Evolutionary conservation across 2,113 vertebrate species (phyloP).

Genomic region (Hystrix cristata): DNA sequence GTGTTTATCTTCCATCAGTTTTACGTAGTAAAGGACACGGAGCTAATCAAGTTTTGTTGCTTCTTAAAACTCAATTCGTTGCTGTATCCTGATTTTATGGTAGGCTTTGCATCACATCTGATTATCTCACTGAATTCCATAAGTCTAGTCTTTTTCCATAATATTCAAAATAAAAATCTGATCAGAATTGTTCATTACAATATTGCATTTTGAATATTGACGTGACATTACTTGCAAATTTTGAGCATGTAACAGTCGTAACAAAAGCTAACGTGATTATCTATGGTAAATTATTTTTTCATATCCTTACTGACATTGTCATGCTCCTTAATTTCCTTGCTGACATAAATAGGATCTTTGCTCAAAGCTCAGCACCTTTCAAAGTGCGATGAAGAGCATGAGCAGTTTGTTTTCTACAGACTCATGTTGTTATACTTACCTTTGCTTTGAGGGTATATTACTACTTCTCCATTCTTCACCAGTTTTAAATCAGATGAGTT

Average conservation of each 20-base stretch:
- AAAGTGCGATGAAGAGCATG: not conserved
- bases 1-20: slow-evolving; percentile 45
- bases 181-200: slow-evolving; percentile 69
- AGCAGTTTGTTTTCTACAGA: not conserved
- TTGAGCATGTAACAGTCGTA: slow-evolving; percentile 43
- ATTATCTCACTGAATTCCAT: slow-evolving; percentile 49
- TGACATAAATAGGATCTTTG: slow-evolving; percentile 50
- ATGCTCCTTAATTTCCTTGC: slow-evolving; percentile 52
- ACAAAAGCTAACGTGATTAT: slow-evolving; percentile 67
- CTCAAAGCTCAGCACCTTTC: slow-evolving; percentile 26
- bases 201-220: slow-evolving; percentile 61
- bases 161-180: slow-evolving; percentile 64
- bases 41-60: slow-evolving; percentile 69
- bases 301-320: slow-evolving; percentile 36
- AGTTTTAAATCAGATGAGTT: slow-evolving; percentile 30
- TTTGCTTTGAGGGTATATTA: slow-evolving; percentile 41
- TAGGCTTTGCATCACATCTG: slow-evolving; percentile 37
- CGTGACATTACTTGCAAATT: slow-evolving; percentile 69
- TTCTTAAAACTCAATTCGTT: slow-evolving; percentile 56
- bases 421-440: not conserved
- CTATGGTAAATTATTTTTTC: slow-evolving; percentile 68
- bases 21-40: slow-evolving; percentile 60
- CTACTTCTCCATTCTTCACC: not conserved
- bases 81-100: slow-evolving; percentile 58
- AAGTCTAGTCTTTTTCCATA: slow-evolving; percentile 49